These are phyloP conservation scores for Lasioglossum albipes DNA, from an alignment of 1,140 invertebrate genomes.

Conservation along the genomic window DNA sequence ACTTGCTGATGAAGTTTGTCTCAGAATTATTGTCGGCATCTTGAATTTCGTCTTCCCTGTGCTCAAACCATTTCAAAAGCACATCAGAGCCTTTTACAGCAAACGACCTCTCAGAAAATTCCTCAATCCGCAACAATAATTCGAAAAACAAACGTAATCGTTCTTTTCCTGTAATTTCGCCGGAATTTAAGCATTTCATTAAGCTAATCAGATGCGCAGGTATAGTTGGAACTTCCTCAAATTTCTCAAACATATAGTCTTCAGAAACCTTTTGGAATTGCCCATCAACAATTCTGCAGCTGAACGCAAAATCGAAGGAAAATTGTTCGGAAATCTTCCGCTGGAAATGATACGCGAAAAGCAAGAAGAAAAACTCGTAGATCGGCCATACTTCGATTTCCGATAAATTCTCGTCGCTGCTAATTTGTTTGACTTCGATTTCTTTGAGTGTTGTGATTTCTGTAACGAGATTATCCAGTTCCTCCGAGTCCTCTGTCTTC, in stretches of 20 bases:
- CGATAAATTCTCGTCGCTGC: conserved; percentile 2
- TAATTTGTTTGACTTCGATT: neutral
- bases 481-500: neutral
- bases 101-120: conserved; percentile 59
- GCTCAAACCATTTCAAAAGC: conserved; percentile 48
- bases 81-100: conserved; percentile 55
- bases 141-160: conserved; percentile 51
- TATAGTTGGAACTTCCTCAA: conserved; percentile 65
- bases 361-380: conserved; percentile 74
- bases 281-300: neutral
- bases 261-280: neutral
- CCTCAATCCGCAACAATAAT: conserved; percentile 56
- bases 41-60: neutral
- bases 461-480: conserved; percentile 43
- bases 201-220: conserved; percentile 67
- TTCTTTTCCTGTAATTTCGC: conserved; percentile 4
- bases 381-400: conserved; percentile 75
- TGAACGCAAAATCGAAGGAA: neutral
- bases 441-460: neutral
- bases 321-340: conserved; percentile 50
- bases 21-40: neutral
- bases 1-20: conserved; percentile 33
- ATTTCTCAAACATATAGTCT: neutral
- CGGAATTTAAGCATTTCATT: conserved; percentile 54
- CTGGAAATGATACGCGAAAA: conserved; percentile 63